Evolutionary conservation across 2,113 vertebrate species (phyloP).

Genomic region (Percina caprodes): DNA sequence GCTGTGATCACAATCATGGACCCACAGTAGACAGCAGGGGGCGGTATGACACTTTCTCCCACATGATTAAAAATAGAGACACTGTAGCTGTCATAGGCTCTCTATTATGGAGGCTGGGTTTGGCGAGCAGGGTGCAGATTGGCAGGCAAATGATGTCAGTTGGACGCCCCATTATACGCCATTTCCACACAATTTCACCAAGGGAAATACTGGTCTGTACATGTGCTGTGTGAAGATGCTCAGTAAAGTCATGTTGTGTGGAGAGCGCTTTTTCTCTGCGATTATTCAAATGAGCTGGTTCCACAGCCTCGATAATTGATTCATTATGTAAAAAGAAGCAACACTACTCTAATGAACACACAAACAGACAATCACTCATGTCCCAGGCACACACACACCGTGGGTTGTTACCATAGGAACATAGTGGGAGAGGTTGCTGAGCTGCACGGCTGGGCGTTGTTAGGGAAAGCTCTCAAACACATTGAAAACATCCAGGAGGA

Average conservation of each 20-base stretch:
- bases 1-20: too few relatives aligned
- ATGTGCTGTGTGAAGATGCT: slow-evolving; percentile 28
- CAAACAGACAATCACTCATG: slow-evolving; percentile 48
- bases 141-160: slow-evolving; percentile 66
- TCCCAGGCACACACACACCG: slow-evolving; percentile 43
- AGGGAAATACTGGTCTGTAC: slow-evolving; percentile 10
- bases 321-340: slow-evolving; percentile 69
- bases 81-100: slow-evolving; percentile 9
- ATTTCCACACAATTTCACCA: slow-evolving; percentile 3
- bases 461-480: slow-evolving; percentile 53
- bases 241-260: neutral
- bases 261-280: slow-evolving; percentile 1
- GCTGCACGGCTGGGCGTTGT: slow-evolving; percentile 41
- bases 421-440: slow-evolving; percentile 54
- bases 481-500: slow-evolving; percentile 60
- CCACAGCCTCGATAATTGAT: slow-evolving; percentile 65
- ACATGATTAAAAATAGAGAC: neutral
- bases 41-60: slow-evolving; percentile 28
- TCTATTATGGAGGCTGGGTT: slow-evolving; percentile 49
- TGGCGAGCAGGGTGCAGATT: slow-evolving; percentile 60
- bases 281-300: slow-evolving; percentile 61
- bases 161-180: slow-evolving; percentile 53
- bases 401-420: slow-evolving; percentile 77
- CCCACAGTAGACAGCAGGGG: slow-evolving; percentile 44
- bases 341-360: slow-evolving; percentile 52